A percentile compares a stretch with the other conserved stretches of the same genome.
These are phyloP conservation scores for Neria commutata DNA, from an alignment of 2,888 invertebrate genomes.

Conservation along the genomic window DNA sequence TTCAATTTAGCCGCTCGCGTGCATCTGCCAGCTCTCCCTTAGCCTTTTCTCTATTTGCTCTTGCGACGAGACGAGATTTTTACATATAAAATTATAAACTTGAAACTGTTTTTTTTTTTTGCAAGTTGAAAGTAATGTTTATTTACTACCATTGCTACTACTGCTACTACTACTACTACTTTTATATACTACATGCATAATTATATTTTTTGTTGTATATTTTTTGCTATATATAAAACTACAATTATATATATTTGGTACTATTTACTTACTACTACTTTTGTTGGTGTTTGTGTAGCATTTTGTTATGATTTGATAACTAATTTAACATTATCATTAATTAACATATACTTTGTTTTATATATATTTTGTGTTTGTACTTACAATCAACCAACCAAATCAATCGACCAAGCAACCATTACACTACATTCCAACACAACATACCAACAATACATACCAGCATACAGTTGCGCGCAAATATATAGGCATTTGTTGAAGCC, in stretches of 20 bases:
- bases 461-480: no score
- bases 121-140: constrained; percentile 55
- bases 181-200: constrained; percentile 21
- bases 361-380: not conserved
- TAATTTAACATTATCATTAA: constrained; percentile 21
- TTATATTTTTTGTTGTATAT: constrained; percentile 31
- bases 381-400: not conserved
- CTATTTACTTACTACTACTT: constrained; percentile 33
- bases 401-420: no score
- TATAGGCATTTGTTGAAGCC: no score
- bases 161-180: constrained; percentile 27
- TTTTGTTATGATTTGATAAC: constrained; percentile 44
- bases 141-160: constrained; percentile 30
- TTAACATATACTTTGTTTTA: not conserved
- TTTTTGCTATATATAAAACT: constrained; percentile 24
- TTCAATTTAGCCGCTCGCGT: not conserved
- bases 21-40: not conserved
- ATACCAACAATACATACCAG: no score
- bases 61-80: no score
- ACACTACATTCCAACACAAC: not conserved
- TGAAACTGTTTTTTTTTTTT: constrained; percentile 37
- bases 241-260: constrained; percentile 5
- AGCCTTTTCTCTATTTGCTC: not conserved
- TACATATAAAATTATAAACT: not conserved
- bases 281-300: constrained; percentile 55